These are phyloP conservation scores for Melikaiella ostensackeni DNA, from an alignment of 2,888 invertebrate species.

Conservation along the genomic window DNA sequence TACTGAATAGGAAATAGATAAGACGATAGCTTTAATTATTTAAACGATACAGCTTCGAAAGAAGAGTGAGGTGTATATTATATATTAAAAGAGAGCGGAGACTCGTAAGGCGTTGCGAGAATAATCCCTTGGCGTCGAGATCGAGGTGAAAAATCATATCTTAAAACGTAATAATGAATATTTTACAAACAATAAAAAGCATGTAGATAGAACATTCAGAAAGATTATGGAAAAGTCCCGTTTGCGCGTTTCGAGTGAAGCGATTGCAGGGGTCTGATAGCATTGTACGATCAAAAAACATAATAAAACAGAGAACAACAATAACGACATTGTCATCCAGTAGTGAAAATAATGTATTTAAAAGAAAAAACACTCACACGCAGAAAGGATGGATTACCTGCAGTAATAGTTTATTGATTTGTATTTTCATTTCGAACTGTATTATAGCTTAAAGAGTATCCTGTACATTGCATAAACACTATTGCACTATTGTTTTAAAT, in stretches of 20 bases:
- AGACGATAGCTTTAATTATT: slow-evolving; percentile 77
- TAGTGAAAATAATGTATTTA: slow-evolving; percentile 75
- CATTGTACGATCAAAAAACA: slow-evolving; percentile 59
- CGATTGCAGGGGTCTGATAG: slow-evolving; percentile 46
- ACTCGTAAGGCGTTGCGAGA: slow-evolving; percentile 62
- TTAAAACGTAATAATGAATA: slow-evolving; percentile 76
- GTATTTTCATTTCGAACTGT: slow-evolving; percentile 76
- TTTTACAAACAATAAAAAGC: slow-evolving; percentile 74
- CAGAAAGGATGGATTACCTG: slow-evolving; percentile 66
- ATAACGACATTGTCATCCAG: slow-evolving; percentile 65
- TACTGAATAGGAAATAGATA: slow-evolving; percentile 73
- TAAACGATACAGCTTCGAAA: slow-evolving; percentile 71
- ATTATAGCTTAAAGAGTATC: slow-evolving; percentile 76
- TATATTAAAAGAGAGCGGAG: slow-evolving; percentile 53
- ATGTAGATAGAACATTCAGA: slow-evolving; percentile 74
- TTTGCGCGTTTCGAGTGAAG: slow-evolving; percentile 47
- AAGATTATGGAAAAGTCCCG: slow-evolving; percentile 58
- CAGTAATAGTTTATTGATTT: slow-evolving; percentile 75
- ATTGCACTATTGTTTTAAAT: slow-evolving; percentile 76
- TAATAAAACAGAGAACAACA: slow-evolving; percentile 42
- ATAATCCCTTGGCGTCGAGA: slow-evolving; percentile 58
- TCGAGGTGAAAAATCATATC: slow-evolving; percentile 72
- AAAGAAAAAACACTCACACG: slow-evolving; percentile 43
- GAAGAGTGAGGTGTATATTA: slow-evolving; percentile 62
- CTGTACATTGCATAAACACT: slow-evolving; percentile 77